A percentile compares a stretch with the other conserved stretches of the same genome.
Conservation (phyloP, 2,797 vertebrate species). For the Poecile montanus region DNA sequence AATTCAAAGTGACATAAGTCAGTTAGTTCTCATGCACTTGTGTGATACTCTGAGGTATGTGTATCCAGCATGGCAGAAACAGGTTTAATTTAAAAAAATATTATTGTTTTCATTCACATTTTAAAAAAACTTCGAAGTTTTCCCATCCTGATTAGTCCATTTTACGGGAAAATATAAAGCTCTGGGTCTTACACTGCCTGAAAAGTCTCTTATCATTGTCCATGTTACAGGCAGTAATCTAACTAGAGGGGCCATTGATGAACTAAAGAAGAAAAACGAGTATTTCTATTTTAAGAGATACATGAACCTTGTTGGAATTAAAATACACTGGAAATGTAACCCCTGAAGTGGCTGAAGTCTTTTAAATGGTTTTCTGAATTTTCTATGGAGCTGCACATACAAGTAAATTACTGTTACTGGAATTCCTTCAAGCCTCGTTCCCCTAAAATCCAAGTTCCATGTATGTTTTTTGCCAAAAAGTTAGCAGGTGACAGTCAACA, state of each 20-base stretch:
- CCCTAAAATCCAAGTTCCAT: not conserved
- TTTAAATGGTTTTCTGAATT: not conserved
- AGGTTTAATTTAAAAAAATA: not conserved
- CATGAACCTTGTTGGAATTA: constrained; percentile 13
- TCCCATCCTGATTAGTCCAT: not conserved
- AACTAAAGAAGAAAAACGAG: constrained; percentile 22
- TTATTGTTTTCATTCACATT: constrained; percentile 11
- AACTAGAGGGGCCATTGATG: not conserved
- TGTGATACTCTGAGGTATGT: not conserved
- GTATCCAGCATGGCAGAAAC: not conserved
- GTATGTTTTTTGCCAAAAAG: not conserved
- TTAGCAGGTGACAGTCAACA: not conserved
- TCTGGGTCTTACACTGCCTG: not conserved
- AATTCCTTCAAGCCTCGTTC: not conserved
- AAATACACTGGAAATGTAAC: constrained; percentile 11
- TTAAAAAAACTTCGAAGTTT: not conserved
- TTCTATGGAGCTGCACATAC: not conserved
- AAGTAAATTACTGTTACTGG: not conserved
- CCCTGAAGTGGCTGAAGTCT: not conserved
- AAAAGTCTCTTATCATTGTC: not conserved
- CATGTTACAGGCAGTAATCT: not conserved
- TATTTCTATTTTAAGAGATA: constrained; percentile 47
- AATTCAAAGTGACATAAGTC: not conserved
- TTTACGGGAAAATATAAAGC: constrained; percentile 18
- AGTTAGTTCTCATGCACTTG: not conserved